These are phyloP conservation scores for Mormyrops boulengeri DNA, from an alignment of 2,797 vertebrate genomes.

Conservation along the genomic window DNA sequence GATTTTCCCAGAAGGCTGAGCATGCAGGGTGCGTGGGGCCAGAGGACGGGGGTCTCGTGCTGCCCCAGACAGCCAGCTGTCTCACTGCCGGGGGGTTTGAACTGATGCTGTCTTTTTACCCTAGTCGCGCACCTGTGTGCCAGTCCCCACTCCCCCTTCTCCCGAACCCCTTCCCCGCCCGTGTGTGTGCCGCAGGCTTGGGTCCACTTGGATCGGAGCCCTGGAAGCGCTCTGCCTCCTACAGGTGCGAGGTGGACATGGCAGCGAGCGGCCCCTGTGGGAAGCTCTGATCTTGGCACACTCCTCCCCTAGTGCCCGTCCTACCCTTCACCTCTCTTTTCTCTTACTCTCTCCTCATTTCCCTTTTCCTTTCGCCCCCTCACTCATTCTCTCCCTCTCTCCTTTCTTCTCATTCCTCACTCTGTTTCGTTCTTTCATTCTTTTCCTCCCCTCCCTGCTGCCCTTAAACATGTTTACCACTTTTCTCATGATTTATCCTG, in stretches of 20 bases:
- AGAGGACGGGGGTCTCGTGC: not conserved
- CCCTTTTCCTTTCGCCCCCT: not conserved
- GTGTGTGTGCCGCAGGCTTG: not conserved
- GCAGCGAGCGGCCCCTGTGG: not conserved
- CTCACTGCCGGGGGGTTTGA: not conserved
- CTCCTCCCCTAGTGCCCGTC: not conserved
- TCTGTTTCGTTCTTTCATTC: not conserved
- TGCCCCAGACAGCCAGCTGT: not conserved
- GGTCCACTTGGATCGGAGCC: not conserved
- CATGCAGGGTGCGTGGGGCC: not conserved
- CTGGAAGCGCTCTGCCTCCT: not conserved
- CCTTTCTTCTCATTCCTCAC: not conserved
- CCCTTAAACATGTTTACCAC: not conserved
- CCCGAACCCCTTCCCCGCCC: not conserved
- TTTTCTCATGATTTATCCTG: not conserved
- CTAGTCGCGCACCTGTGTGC: not conserved
- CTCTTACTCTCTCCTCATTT: not conserved
- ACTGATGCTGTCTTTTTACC: not conserved
- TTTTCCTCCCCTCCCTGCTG: not conserved
- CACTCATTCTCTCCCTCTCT: not conserved
- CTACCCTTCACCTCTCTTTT: not conserved
- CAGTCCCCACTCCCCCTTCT: not conserved
- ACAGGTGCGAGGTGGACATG: not conserved
- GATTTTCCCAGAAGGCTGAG: not conserved
- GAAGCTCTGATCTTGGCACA: not conserved